These are phyloP conservation scores for Drosophila quadrilineata DNA, from an alignment of 1,140 invertebrate species.

Conservation along the genomic window DNA sequence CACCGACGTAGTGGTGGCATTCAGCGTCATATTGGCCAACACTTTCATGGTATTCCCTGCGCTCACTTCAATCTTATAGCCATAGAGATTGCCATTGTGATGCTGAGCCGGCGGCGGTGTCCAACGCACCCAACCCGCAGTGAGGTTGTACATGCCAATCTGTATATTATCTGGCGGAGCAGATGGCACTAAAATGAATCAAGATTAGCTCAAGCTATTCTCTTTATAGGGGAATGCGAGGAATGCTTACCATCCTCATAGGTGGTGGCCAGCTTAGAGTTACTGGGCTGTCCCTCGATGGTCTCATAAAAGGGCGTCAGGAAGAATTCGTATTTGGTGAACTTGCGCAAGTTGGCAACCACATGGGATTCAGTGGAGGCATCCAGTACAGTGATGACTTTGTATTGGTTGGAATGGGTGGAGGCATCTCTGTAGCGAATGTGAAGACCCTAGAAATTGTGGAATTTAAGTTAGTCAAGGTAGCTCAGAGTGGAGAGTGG, in stretches of 20 bases:
- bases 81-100: constrained; percentile 90
- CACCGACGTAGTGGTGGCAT: constrained; percentile 87
- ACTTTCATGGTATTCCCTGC: constrained; percentile 82
- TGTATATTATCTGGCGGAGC: constrained; percentile 91
- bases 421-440: constrained; percentile 93
- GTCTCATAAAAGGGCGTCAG: constrained; percentile 93
- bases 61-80: constrained; percentile 87
- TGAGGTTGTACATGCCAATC: constrained; percentile 91
- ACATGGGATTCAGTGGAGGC: constrained; percentile 86
- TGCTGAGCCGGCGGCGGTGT: constrained; percentile 89
- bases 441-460: constrained; percentile 89
- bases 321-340: constrained; percentile 93
- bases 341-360: constrained; percentile 89
- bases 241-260: constrained; percentile 85
- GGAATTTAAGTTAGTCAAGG: neutral
- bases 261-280: constrained; percentile 87
- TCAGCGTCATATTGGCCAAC: constrained; percentile 87
- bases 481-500: constrained; percentile 13
- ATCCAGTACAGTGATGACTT: constrained; percentile 87
- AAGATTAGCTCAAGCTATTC: neutral
- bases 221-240: too few species aligned
- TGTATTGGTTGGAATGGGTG: constrained; percentile 85
- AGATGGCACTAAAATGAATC: constrained; percentile 84
- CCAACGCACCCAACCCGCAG: constrained; percentile 89
- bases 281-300: constrained; percentile 91